These are phyloP conservation scores for Notodonta dromedarius DNA, from an alignment of 2,888 invertebrate species.

Conservation along the genomic window DNA sequence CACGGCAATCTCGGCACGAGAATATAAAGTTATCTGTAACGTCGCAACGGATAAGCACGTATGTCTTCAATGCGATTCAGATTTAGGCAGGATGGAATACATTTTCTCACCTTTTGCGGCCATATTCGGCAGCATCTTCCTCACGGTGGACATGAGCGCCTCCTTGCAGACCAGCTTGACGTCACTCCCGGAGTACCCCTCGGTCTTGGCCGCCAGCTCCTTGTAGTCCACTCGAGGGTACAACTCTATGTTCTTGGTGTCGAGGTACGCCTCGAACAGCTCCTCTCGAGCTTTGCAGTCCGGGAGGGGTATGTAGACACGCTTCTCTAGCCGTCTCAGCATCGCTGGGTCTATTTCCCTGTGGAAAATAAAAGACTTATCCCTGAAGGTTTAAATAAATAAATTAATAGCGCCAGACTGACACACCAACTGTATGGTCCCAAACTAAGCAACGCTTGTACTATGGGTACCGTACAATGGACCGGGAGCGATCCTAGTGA, in stretches of 20 bases:
- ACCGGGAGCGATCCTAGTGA: no score
- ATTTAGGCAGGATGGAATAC: no score
- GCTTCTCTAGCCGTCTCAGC: constrained; percentile 93
- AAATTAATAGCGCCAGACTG: no score
- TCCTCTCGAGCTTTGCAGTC: constrained; percentile 85
- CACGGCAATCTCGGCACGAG: no score
- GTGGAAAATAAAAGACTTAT: constrained; percentile 18
- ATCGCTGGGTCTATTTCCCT: constrained; percentile 96
- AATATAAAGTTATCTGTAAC: no score
- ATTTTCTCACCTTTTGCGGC: constrained; percentile 51
- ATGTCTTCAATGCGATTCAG: no score
- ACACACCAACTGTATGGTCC: no score
- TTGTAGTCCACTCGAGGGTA: constrained; percentile 71
- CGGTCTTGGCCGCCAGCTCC: constrained; percentile 83
- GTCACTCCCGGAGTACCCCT: constrained; percentile 95
- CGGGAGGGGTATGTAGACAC: constrained; percentile 92
- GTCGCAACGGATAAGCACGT: no score
- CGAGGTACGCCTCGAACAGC: constrained; percentile 87
- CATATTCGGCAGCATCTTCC: constrained; percentile 83
- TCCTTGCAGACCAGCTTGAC: constrained; percentile 94
- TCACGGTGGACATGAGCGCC: constrained; percentile 91
- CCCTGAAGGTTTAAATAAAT: no score
- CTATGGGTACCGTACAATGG: no score
- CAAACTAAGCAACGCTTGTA: no score
- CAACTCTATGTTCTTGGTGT: constrained; percentile 74